Evolutionary conservation across 2,797 vertebrate genomes (phyloP).

Genomic region (Microctenopoma stevenorrisi): DNA sequence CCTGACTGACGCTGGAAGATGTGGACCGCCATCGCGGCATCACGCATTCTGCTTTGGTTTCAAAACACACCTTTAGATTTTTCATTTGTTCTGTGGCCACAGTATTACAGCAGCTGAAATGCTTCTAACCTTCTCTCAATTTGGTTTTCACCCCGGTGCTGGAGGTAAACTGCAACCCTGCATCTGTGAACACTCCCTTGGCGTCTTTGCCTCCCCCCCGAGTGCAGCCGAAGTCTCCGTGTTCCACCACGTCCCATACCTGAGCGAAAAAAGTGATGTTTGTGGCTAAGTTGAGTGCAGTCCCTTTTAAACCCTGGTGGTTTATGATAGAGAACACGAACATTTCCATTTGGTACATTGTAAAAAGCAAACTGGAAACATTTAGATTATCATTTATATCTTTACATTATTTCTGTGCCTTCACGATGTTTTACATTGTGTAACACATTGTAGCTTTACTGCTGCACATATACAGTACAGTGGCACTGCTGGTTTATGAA

Average conservation of each 20-base stretch:
- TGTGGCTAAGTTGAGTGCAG: neutral
- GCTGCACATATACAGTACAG: too few species aligned
- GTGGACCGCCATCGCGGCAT: too few species aligned
- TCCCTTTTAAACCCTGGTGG: neutral
- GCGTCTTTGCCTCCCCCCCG: constrained; percentile 76
- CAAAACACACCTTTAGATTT: neutral
- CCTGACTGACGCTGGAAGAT: neutral
- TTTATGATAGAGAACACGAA: neutral
- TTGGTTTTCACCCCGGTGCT: constrained; percentile 58
- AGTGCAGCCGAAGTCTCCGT: constrained; percentile 84
- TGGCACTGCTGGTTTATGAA: too few species aligned
- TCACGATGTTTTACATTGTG: neutral
- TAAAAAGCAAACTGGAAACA: too few species aligned
- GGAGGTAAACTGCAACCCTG: constrained; percentile 81
- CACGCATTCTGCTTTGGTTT: too few species aligned
- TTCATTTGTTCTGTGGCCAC: too few species aligned
- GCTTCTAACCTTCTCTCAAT: constrained; percentile 54
- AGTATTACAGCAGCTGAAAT: neutral
- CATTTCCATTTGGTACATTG: too few species aligned
- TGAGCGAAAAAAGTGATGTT: constrained; percentile 36
- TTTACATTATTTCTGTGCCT: neutral
- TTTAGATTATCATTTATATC: neutral
- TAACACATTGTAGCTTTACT: too few species aligned
- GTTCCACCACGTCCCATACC: constrained; percentile 85
- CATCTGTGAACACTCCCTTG: constrained; percentile 75